phyloP scores from a whole-genome alignment of 1,140 invertebrate genomes.

The Drosophila prosaltans region DNA sequence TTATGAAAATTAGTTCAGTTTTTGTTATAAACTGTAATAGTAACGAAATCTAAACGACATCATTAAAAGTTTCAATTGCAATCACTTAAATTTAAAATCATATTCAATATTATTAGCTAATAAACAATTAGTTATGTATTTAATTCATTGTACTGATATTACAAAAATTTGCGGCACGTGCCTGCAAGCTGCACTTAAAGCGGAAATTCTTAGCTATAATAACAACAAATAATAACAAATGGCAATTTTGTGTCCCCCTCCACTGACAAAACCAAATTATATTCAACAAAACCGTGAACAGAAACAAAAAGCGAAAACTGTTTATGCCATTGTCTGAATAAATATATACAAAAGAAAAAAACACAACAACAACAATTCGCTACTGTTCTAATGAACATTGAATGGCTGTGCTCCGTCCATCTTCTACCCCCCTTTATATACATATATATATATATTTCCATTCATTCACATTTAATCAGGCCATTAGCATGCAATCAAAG shows the following conservation, averaged over 20 bases:
- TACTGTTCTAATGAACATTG: constrained; percentile 59
- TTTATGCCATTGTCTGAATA: constrained; percentile 51
- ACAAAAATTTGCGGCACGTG: constrained; percentile 13
- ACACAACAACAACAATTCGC: constrained; percentile 43
- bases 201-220: constrained; percentile 62
- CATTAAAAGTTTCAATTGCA: background rate
- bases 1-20: too few species aligned
- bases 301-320: constrained; percentile 5
- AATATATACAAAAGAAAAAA: constrained; percentile 29
- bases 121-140: constrained; percentile 10
- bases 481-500: constrained; percentile 66
- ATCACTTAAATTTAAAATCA: background rate
- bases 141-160: background rate
- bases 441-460: background rate
- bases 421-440: constrained; percentile 3
- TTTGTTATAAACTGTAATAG: background rate
- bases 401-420: constrained; percentile 19
- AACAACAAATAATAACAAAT: constrained; percentile 30
- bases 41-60: background rate
- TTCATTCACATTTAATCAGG: constrained; percentile 56
- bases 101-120: background rate
- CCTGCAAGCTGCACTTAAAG: constrained; percentile 29
- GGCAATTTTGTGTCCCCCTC: background rate
- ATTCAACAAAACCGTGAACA: background rate
- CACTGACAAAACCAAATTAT: background rate